phyloP scores from a whole-genome alignment of 2,797 vertebrate species.

The Eulemur rubriventer region DNA sequence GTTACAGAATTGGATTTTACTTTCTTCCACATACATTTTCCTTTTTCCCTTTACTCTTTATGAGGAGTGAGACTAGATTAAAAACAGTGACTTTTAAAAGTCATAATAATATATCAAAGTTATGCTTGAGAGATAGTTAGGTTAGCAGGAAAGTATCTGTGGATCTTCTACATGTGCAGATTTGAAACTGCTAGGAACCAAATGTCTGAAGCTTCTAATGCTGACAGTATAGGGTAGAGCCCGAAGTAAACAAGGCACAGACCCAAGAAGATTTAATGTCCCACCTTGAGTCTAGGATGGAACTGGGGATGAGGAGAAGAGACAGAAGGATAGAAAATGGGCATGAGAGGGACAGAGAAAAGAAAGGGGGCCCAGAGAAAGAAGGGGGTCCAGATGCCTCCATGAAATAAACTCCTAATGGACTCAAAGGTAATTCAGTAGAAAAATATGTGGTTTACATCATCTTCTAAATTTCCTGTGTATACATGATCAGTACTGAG shows the following conservation, averaged over 20 bases:
- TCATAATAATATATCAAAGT: background rate
- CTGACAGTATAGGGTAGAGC: background rate
- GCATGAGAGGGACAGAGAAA: background rate
- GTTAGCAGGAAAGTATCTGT: background rate
- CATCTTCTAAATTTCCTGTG: background rate
- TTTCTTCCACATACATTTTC: background rate
- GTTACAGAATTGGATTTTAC: background rate
- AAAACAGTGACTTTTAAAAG: background rate
- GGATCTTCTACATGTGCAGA: background rate
- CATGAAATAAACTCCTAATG: background rate
- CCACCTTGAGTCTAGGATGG: background rate
- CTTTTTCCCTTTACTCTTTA: background rate
- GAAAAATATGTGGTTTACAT: background rate
- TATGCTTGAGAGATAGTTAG: background rate
- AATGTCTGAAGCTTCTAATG: background rate
- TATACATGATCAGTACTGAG: background rate
- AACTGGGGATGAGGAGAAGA: background rate
- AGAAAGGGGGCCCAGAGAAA: background rate
- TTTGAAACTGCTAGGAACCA: background rate
- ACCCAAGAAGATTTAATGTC: background rate
- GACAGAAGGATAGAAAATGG: background rate
- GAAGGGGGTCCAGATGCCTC: background rate
- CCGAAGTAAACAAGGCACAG: background rate
- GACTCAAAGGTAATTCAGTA: conserved; percentile 14
- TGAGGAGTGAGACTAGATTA: background rate